Conservation (phyloP, 2,113 vertebrate species). For the Casuarius casuarius region DNA sequence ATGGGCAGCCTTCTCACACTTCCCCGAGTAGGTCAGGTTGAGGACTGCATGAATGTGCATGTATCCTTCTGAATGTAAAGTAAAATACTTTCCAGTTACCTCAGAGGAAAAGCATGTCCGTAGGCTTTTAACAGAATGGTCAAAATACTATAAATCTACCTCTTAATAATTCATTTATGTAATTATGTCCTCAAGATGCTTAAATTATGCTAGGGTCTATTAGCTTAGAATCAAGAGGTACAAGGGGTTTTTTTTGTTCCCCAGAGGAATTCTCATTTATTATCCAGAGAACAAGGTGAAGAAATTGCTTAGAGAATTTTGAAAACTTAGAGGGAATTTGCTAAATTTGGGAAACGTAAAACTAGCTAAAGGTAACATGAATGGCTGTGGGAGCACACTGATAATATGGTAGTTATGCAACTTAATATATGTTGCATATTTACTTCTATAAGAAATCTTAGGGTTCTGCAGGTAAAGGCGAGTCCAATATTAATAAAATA, state of each 20-base stretch:
- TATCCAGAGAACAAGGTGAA: not conserved
- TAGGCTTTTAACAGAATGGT: not conserved
- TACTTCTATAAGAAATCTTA: not conserved
- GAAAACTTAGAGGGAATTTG: not conserved
- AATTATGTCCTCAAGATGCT: conserved; percentile 29
- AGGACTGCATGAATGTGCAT: no score
- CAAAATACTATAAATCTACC: conserved; percentile 8
- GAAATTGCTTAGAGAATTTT: not conserved
- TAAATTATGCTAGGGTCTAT: not conserved
- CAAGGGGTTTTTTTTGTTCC: no score
- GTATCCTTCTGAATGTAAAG: no score
- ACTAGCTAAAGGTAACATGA: no score
- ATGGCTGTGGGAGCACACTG: not conserved
- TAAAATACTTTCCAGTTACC: not conserved
- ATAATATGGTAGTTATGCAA: not conserved
- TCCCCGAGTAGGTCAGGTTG: no score
- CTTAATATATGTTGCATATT: not conserved
- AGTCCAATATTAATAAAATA: not conserved
- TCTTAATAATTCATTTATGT: conserved; percentile 42
- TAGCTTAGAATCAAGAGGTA: not conserved
- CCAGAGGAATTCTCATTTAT: not conserved
- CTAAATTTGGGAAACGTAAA: not conserved
- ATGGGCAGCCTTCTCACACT: not conserved
- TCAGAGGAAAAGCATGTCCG: not conserved
- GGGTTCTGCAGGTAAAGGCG: not conserved